Evolutionary conservation across 2,888 invertebrate genomes (phyloP).

Genomic region (Erebia epiphron): DNA sequence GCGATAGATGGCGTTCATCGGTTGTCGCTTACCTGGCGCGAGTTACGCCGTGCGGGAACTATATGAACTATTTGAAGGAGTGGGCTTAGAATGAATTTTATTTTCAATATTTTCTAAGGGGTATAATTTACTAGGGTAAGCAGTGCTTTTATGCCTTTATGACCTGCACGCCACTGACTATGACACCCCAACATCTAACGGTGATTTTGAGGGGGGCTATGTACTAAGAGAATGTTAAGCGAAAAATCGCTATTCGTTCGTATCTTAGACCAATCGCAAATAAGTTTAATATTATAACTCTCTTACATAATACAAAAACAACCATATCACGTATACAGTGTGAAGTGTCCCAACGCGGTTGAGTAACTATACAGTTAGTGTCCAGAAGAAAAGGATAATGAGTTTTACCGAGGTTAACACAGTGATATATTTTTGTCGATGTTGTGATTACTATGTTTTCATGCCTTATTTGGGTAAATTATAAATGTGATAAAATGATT

Average conservation of each 20-base stretch:
- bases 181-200: too few relatives aligned
- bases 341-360: conserved; percentile 17
- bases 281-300: conserved; percentile 35
- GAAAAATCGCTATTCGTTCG: background rate
- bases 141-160: too few relatives aligned
- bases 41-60: too few relatives aligned
- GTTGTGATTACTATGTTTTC: background rate
- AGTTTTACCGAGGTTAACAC: conserved; percentile 13
- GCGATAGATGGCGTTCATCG: too few relatives aligned
- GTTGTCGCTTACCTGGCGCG: too few relatives aligned
- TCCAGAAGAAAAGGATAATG: conserved; percentile 20
- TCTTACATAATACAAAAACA: conserved; percentile 27
- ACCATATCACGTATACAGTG: conserved; percentile 25
- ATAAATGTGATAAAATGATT: background rate
- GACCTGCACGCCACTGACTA: too few relatives aligned
- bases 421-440: conserved; percentile 15
- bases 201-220: too few relatives aligned
- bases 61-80: too few relatives aligned
- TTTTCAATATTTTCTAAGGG: too few relatives aligned
- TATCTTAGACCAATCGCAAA: conserved; percentile 28
- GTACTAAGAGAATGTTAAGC: too few relatives aligned
- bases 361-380: conserved; percentile 14
- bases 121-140: too few relatives aligned
- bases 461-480: conserved; percentile 2
- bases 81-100: too few relatives aligned